A percentile compares a stretch with the other conserved stretches of the same genome.
phyloP scores from a whole-genome alignment of 2,113 vertebrate genomes.

The Coregonus clupeaformis region DNA sequence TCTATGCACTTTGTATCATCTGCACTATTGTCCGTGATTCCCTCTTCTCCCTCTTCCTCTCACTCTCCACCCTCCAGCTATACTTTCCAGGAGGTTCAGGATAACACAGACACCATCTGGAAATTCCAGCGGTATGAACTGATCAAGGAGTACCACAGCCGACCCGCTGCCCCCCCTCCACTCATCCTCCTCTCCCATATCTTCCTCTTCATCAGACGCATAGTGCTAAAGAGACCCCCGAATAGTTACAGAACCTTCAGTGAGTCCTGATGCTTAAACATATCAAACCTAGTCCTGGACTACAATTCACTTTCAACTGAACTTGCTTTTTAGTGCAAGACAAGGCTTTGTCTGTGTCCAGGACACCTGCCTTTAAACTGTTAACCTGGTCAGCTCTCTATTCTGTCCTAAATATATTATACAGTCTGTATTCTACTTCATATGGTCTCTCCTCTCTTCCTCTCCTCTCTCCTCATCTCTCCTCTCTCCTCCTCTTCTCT shows the following conservation, averaged over 20 bases:
- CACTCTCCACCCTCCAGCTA: conserved; percentile 73
- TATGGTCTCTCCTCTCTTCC: too few relatives aligned
- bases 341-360: too few relatives aligned
- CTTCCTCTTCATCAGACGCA: conserved; percentile 72
- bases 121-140: conserved; percentile 94
- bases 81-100: conserved; percentile 94
- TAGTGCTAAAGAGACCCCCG: conserved; percentile 61
- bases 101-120: conserved; percentile 94
- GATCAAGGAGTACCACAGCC: conserved; percentile 90
- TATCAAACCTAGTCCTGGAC: too few relatives aligned
- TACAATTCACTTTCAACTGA: too few relatives aligned
- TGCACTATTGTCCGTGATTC: neutral
- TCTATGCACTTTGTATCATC: too few relatives aligned
- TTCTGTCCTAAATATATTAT: too few relatives aligned
- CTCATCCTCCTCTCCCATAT: conserved; percentile 91
- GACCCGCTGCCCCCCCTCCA: conserved; percentile 85
- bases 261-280: conserved; percentile 60
- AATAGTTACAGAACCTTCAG: conserved; percentile 75
- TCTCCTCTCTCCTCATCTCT: too few relatives aligned
- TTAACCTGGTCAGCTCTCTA: too few relatives aligned
- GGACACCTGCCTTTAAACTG: too few relatives aligned
- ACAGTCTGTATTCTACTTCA: too few relatives aligned
- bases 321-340: too few relatives aligned
- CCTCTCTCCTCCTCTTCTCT: too few relatives aligned
- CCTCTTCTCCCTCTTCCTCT: neutral